phyloP scores from a whole-genome alignment of 2,113 vertebrate genomes.

The Chlorocebus sabaeus region DNA sequence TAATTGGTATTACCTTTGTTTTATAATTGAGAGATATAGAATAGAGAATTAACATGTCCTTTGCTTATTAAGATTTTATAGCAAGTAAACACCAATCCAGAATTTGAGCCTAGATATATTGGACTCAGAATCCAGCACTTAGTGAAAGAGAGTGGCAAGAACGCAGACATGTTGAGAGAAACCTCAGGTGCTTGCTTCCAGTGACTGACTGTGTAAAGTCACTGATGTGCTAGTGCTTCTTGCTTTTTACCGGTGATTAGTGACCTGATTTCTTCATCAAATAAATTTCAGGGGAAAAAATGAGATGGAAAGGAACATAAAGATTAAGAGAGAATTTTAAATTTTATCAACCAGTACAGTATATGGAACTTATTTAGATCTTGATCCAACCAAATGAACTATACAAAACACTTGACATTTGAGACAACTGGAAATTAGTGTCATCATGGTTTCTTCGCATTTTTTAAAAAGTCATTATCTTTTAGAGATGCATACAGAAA shows the following conservation, averaged over 20 bases:
- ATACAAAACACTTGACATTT: not conserved
- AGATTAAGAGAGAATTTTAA: conserved; percentile 28
- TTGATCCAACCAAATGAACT: not conserved
- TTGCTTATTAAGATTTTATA: conserved; percentile 35
- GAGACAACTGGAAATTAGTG: not conserved
- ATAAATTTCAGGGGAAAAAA: conserved; percentile 6
- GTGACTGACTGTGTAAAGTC: not conserved
- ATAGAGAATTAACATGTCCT: not conserved
- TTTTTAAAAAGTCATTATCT: not conserved
- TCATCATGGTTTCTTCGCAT: not conserved
- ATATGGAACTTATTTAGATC: not conserved
- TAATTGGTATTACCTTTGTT: not conserved
- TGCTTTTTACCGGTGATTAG: not conserved
- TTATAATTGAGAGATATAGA: conserved; percentile 17
- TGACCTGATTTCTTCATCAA: conserved; percentile 32
- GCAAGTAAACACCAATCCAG: not conserved
- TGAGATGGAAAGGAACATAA: not conserved
- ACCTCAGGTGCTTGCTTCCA: not conserved
- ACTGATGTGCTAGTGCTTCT: not conserved
- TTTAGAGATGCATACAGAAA: not conserved
- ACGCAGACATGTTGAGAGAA: not conserved
- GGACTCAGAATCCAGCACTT: not conserved
- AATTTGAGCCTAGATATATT: not conserved
- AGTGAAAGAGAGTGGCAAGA: not conserved
- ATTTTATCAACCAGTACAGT: not conserved